phyloP scores from a whole-genome alignment of 2,888 invertebrate genomes.

The Chrysina gloriosa region DNA sequence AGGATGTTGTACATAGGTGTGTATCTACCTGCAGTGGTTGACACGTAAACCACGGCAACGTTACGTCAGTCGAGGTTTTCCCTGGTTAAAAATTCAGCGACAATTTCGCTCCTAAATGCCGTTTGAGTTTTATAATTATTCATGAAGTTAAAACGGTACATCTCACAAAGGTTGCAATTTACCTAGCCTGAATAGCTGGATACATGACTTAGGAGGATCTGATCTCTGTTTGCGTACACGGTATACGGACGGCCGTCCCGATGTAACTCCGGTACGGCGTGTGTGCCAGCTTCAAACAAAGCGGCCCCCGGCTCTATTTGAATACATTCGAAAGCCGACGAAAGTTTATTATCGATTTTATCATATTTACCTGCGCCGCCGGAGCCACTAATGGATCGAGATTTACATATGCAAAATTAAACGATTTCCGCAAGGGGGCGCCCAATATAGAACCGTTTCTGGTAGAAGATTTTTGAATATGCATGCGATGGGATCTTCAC shows the following conservation, averaged over 20 bases:
- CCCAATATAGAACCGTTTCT: too few relatives aligned
- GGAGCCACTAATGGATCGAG: background rate
- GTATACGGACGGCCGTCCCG: constrained; percentile 25
- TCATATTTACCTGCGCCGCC: background rate
- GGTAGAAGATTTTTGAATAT: too few relatives aligned
- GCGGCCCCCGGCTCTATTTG: too few relatives aligned
- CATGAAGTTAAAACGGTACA: constrained; percentile 45
- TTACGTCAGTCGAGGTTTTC: background rate
- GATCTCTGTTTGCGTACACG: constrained; percentile 49
- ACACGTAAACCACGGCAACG: background rate
- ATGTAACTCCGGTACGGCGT: background rate
- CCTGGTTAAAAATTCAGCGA: constrained; percentile 45
- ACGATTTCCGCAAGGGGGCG: too few relatives aligned
- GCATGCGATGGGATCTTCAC: too few relatives aligned
- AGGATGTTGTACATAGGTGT: background rate
- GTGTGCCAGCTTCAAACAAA: background rate
- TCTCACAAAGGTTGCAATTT: constrained; percentile 52
- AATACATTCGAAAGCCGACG: background rate
- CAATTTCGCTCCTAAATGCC: constrained; percentile 47
- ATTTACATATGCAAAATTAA: too few relatives aligned
- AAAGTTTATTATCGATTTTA: constrained; percentile 18
- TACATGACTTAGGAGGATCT: constrained; percentile 54
- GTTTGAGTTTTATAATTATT: constrained; percentile 50
- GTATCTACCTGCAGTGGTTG: too few relatives aligned
- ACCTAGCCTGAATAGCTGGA: constrained; percentile 52